Evolutionary conservation across 2,797 vertebrate species (phyloP).

Genomic region (Cuculus canorus): DNA sequence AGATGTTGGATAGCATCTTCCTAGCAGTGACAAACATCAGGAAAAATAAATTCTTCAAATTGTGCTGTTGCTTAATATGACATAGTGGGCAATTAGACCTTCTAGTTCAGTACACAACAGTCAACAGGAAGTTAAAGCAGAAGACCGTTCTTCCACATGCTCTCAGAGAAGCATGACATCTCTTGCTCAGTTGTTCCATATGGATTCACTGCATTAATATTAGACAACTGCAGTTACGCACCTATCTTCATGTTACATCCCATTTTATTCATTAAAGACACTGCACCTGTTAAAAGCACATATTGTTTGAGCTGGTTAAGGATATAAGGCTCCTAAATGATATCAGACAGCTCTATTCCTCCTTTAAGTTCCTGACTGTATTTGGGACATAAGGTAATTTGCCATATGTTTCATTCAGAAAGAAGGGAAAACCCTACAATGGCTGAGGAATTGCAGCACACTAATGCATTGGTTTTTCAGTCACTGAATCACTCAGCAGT

Average conservation of each 20-base stretch:
- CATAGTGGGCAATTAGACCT: not conserved
- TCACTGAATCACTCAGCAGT: not conserved
- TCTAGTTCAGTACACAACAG: not conserved
- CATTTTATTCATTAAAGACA: not conserved
- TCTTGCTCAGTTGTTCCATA: accelerated
- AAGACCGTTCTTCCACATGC: not conserved
- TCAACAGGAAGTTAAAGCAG: not conserved
- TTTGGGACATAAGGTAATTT: not conserved
- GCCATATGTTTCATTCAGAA: not conserved
- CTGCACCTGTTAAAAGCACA: not conserved
- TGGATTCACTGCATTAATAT: not conserved
- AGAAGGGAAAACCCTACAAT: not conserved
- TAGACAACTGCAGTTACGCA: not conserved
- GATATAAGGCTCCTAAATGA: not conserved
- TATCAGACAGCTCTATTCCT: not conserved
- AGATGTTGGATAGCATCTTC: not conserved
- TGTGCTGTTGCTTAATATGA: not conserved
- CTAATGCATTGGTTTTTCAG: not conserved
- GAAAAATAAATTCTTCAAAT: not conserved
- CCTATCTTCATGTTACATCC: not conserved
- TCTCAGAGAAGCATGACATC: not conserved
- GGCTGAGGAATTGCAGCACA: not conserved
- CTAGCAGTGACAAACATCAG: not conserved
- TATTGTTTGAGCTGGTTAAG: not conserved
- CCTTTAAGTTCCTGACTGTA: not conserved